A percentile compares a stretch with the other conserved stretches of the same genome.
Evolutionary conservation across 2,888 invertebrate species (phyloP).

Genomic region (Unio pictorum): DNA sequence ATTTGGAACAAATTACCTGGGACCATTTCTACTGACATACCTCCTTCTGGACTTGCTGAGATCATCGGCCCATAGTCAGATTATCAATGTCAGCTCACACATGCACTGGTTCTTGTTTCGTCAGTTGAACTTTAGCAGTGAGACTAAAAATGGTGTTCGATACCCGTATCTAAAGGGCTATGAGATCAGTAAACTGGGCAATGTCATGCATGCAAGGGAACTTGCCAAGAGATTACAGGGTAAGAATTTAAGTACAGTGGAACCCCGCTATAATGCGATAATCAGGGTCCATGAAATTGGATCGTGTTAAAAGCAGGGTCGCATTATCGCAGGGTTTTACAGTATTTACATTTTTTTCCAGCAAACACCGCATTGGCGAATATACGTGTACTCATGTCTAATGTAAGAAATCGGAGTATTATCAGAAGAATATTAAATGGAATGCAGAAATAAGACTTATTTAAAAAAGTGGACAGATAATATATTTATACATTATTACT

Average conservation of each 20-base stretch:
- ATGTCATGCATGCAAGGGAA: slow-evolving; percentile 22
- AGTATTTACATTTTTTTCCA: no score
- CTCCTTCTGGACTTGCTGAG: slow-evolving; percentile 15
- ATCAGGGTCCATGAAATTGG: no score
- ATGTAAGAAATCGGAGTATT: no score
- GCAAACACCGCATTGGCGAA: no score
- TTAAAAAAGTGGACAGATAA: no score
- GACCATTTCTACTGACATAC: slow-evolving; percentile 19
- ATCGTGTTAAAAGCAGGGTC: no score
- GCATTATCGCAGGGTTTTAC: no score
- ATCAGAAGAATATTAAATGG: no score
- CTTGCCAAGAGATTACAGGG: slow-evolving; percentile 11
- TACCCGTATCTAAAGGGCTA: slow-evolving; percentile 9
- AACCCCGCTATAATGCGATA: no score
- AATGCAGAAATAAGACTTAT: no score
- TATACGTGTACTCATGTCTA: no score
- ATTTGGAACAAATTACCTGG: slow-evolving; percentile 24
- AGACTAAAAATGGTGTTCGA: slow-evolving; percentile 1
- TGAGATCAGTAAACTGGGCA: slow-evolving; percentile 14
- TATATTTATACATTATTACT: no score
- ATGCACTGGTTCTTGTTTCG: slow-evolving; percentile 3
- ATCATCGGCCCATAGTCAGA: slow-evolving; percentile 10
- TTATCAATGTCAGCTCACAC: slow-evolving; percentile 21
- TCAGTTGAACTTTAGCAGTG: slow-evolving; percentile 1
- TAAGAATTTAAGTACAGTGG: neutral